Base-by-base conservation (phyloP, 2,888 invertebrate species). In the Microctonus aethiopoides region DNA sequence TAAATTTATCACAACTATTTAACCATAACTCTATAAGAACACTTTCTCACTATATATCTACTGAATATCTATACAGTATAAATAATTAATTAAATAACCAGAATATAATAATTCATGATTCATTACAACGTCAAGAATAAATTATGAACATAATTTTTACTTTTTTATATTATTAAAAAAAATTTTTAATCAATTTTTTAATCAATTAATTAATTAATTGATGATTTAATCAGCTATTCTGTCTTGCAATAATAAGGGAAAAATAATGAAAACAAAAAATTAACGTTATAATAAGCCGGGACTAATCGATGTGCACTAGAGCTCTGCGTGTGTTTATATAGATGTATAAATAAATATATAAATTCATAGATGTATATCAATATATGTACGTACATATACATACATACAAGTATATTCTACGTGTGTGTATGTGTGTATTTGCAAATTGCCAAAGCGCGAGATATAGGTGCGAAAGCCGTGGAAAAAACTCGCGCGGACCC, bases 231-330 rank as follows among this genome's bases (percentile, higher is more conserved):
- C 29, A 46, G 16, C 16, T n/a, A 39, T 39, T 39, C 39, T 16
- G 16, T 46, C 16, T 46, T 9, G 16, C 7, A 16, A 46, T 46
- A 16, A 16, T 46, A 9, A 46, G 46, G 20, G 46, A 16, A 46
- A 46, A 9, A n/a, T 3, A n/a, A 6, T 7, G 32, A 29, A 16
- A 70, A 36, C 16, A 57, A 16, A 32, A 16, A 75, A 75, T 69
- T 62, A 70, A 71, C 69, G 75, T 78, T 79, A 81, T 79, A 81
- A 81, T 82, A 80, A 80, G 79, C 79, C 79, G 74, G 41, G 72
- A 68, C 81, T 68, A 77, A 81, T 81, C 71, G 72, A 63, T 63
- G 26, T 54, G 59, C 34, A 39, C n/a, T 13, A 39, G 39, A 39
- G n/a, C n/a, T n/a, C n/a, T 39, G 39, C 39, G 39, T 39, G n/a